Base-by-base conservation (phyloP, 2,888 invertebrate genomes). In the Salticus scenicus region DNA sequence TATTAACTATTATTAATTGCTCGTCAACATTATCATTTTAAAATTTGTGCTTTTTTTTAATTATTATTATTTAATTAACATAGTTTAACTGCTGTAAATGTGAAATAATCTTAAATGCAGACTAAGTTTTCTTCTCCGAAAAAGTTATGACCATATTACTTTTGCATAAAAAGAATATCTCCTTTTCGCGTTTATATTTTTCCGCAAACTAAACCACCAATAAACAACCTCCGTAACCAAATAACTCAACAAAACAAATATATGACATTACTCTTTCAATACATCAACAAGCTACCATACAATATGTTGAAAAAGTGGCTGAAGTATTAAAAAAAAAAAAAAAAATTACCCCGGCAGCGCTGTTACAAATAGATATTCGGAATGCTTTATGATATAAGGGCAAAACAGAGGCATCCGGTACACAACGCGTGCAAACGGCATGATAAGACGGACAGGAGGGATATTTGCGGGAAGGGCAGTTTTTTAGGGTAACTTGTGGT, bases 311-410 rank as follows among this genome's bases (percentile, higher is more conserved):
- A 47, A 30, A n/a, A 66, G 30, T 30, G 30, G 31, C 12, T 37
- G 24, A 24, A 20, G 42, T 47, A 14, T 17, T 17, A 12, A 17
- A 33, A 20, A 33, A 30, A 33, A 30, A 12, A 20, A 37, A 31
- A 37, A 64, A 69, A 69, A 69, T 14, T 33, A 12, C 28, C n/a
- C 66, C 12, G 10, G 14, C 24, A 27, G 31, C 63, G 57, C 71
- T 77, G 83, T 77, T 83, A 83, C 77, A 83, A 77, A 83, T 73
- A 83, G 83, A 83, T 83, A 83, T 83, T 83, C 67, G 66, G 77
- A 77, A 77, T 83, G 83, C 83, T 83, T 83, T 83, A 83, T 77
- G 83, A 73, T 77, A 77, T 41, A 73, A 69, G 37, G 37, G 33
- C 64, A 27, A 57, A 37, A 20, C 27, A n/a, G 28, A 27, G 69